Evolutionary conservation across 2,113 vertebrate genomes (phyloP), one percentile per base, ranked within the genome.

Genomic region (Felis chaus): DNA sequence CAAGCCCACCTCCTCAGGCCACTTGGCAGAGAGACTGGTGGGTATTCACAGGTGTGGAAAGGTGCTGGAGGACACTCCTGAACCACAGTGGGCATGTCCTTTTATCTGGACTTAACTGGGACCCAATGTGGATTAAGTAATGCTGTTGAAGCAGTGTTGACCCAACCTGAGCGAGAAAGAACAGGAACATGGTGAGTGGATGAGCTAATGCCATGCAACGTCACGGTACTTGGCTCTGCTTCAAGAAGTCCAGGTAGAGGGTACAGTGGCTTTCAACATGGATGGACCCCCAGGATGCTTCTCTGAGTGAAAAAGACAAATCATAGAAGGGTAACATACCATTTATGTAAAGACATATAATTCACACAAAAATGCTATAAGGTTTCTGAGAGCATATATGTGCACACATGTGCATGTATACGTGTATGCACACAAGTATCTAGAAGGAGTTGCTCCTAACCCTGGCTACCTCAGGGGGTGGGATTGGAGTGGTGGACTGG

Each of bases 231-330:
- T 57, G 81, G n/a, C 63, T 84, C 36, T 86, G 53, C 13, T 79
- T 89, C 83, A 86, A 1, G 92, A 86, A 79, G 45, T 25, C 79
- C 63, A 86, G 73, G 39, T 31, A 29, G 53, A 74, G 83, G 63
- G 50, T 92, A 0, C 33, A 76, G 90, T 48, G 55, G 29, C 73
- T 96, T 68, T 86, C 69, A 27, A 33, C 16, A 50, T 39, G 80
- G 6, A 39, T 3, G 6, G 6, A 66, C 29, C 41, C 1, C 29
- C 33, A 84, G 68, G 83, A 76, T 1, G 31, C 66, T 19, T 92
- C 74, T 45, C n/a, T 94, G 85, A 66, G 50, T 82, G 39, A 97
- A 93, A 85, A 78, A 61, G 48, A 63, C 31, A 90, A 89, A 65
- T 36, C 15, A 10, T 57, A 25, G 33, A 80, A 31, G 19, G 53